Conservation (phyloP, 2,888 invertebrate species). For the Metacarcinus magister region DNA sequence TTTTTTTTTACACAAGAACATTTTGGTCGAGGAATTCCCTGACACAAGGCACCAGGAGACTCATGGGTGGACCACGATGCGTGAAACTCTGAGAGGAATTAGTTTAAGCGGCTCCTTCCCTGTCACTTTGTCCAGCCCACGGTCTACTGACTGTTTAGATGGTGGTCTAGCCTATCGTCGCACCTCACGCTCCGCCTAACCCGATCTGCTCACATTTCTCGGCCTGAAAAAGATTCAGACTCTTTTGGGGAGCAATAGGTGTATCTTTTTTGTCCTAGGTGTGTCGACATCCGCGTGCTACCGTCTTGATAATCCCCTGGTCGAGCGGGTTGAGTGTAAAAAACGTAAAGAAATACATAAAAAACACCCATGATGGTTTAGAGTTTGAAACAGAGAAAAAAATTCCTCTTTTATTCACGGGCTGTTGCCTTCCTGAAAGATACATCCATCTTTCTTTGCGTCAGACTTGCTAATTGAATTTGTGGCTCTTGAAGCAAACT, state of each 20-base stretch:
- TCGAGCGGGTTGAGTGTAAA: neutral
- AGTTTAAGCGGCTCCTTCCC: neutral
- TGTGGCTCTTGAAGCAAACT: constrained; percentile 1
- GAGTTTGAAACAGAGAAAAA: neutral
- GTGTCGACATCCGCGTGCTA: neutral
- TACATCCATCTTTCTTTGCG: neutral
- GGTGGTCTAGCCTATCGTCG: neutral
- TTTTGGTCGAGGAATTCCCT: neutral
- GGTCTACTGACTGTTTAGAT: too few species aligned
- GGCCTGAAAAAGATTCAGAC: neutral
- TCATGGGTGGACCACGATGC: neutral
- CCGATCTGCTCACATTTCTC: neutral
- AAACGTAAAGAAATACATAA: neutral
- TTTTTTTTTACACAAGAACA: neutral
- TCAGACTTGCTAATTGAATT: neutral
- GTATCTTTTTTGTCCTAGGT: neutral
- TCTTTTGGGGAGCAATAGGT: neutral
- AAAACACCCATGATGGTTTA: neutral
- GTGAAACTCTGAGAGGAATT: constrained; percentile 8
- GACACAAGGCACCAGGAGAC: neutral
- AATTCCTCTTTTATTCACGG: neutral
- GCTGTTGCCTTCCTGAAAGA: neutral
- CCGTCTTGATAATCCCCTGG: constrained; percentile 36
- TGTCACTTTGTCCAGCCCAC: neutral
- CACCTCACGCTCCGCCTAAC: constrained; percentile 18